Base-by-base conservation (phyloP, 2,797 vertebrate species). In the Myioborus melanocephalus region DNA sequence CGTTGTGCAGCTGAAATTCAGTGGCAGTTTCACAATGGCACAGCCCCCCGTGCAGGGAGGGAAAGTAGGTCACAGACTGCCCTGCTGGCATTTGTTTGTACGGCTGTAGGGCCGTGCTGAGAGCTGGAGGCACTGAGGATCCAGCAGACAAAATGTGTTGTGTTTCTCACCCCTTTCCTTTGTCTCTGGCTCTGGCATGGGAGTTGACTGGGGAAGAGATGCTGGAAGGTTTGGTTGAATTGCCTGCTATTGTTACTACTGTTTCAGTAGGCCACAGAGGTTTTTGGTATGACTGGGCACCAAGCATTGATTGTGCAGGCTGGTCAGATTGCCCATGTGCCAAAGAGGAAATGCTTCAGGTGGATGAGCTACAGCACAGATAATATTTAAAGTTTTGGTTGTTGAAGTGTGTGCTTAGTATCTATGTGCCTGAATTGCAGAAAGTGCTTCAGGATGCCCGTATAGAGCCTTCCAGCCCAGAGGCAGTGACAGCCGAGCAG, bases 11-110 rank as follows among this genome's bases (percentile, higher is more conserved):
- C 91, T 90, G 93, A 95, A 94, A 90, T 93, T 86, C 93, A 59
- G 47, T 85, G 93, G 93, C 87, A 83, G 88, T 82, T 94, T 87
- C 64, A 95, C 80, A 94, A 79, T 90, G 83, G 79, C 73, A 61
- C 50, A 12, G 50, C 77, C 87, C 78, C 47, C 66, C 0, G 1
- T 35, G 30, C 0, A 83, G 46, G 85, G 32, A 82, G 39, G 83
- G 68, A 77, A 95, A 95, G 80, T 83, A 90, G 82, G 91, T 93
- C 89, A 85, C 80, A 80, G 87, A 24, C 81, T 72, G 70, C 50
- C 73, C 55, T 68, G 83, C 32, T 0, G 15, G 27, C 11, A 0
- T 69, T 76, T 56, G 56, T 61, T 87, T 91, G 39, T 70, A 3
- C 0, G 7, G 41, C 63, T 73, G 26, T 53, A 50, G 37, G 59